Evolutionary conservation across 2,113 vertebrate genomes (phyloP).

Genomic region (Anas platyrhynchos): DNA sequence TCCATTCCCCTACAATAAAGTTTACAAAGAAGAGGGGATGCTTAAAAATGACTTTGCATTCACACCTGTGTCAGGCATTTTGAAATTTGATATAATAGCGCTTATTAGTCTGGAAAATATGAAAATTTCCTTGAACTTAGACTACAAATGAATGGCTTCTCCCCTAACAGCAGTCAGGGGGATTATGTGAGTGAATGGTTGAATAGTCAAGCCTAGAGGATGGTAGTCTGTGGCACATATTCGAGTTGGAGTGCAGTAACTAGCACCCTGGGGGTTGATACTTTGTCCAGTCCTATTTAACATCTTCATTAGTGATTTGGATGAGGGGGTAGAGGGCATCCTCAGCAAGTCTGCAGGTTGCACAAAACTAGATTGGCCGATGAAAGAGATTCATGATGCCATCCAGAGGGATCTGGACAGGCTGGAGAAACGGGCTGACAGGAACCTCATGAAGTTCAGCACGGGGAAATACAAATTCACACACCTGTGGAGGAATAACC

Average conservation of each 20-base stretch:
- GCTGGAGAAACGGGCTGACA: neutral
- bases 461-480: neutral
- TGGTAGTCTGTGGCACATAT: neutral
- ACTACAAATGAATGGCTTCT: neutral
- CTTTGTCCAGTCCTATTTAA: neutral
- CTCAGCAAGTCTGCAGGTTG: too few species aligned
- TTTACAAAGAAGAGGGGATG: neutral
- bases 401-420: neutral
- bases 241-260: neutral
- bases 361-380: too few species aligned
- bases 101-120: neutral
- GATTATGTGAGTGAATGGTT: neutral
- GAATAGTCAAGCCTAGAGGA: neutral
- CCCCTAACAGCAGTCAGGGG: neutral
- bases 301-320: neutral
- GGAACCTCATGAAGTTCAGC: neutral
- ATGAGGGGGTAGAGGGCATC: too few species aligned
- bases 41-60: neutral
- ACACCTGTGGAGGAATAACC: neutral
- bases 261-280: neutral
- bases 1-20: neutral
- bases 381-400: neutral
- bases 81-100: neutral
- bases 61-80: neutral
- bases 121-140: neutral